These are phyloP conservation scores for Lucilia sericata DNA, from an alignment of 1,140 invertebrate genomes.

Conservation along the genomic window DNA sequence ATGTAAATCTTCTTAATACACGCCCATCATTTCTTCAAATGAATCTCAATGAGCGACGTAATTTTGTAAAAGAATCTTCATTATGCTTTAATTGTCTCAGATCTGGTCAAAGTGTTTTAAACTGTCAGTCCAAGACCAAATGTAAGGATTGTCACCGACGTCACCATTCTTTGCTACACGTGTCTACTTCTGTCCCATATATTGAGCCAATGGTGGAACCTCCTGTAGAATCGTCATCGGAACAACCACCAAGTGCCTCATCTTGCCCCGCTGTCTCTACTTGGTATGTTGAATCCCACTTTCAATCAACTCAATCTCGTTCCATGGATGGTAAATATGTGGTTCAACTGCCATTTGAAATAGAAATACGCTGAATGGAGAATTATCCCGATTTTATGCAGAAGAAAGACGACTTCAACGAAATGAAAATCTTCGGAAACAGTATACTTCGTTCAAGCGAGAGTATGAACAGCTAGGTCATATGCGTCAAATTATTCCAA, in stretches of 20 bases:
- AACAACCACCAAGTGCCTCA: not conserved
- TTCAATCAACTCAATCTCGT: not conserved
- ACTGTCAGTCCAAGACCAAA: not conserved
- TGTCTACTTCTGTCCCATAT: not conserved
- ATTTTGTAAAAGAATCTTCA: no score
- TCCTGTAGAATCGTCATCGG: not conserved
- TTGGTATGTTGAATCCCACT: not conserved
- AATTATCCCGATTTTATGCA: conserved; percentile 35
- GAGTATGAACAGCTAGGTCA: conserved; percentile 59
- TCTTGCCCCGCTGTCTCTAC: no score
- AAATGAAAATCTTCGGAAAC: not conserved
- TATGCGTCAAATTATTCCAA: no score
- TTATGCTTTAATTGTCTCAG: conserved; percentile 6
- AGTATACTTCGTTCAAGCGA: conserved; percentile 53
- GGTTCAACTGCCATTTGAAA: conserved; percentile 6
- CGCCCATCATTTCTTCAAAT: not conserved
- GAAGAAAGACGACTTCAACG: conserved; percentile 21
- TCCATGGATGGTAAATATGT: not conserved
- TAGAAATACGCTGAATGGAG: conserved; percentile 22
- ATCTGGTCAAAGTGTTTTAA: not conserved
- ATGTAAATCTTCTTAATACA: not conserved
- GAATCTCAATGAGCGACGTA: not conserved
- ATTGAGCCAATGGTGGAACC: not conserved
- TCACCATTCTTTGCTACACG: not conserved
- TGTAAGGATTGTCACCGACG: not conserved